Percentiles rank a stretch among this genome's conserved stretches.
phyloP scores from a whole-genome alignment of 2,113 vertebrate species.

The Xiphophorus maculatus region DNA sequence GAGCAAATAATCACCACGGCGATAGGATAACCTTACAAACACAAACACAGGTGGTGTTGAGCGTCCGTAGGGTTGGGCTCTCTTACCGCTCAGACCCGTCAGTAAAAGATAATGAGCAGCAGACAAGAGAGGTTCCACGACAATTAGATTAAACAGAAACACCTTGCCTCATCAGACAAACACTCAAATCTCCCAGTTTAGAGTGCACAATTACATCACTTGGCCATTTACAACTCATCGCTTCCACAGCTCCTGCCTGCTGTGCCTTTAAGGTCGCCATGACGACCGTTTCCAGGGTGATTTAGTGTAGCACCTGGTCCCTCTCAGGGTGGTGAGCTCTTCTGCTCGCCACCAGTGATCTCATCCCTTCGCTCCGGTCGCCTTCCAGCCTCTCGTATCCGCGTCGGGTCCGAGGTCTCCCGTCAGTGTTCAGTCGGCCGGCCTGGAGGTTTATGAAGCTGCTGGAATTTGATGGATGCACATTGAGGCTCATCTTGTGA shows the following conservation, averaged over 20 bases:
- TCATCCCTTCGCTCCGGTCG: constrained; percentile 56
- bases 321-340: constrained; percentile 72
- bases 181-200: not conserved
- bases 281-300: constrained; percentile 76
- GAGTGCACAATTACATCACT: constrained; percentile 27
- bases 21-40: constrained; percentile 28
- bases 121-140: not conserved
- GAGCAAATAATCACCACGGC: not conserved
- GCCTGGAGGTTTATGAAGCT: constrained; percentile 21
- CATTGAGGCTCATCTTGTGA: not conserved
- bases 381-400: constrained; percentile 7
- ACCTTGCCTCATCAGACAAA: constrained; percentile 10
- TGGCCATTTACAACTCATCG: constrained; percentile 13
- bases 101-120: not conserved
- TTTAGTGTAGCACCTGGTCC: constrained; percentile 76
- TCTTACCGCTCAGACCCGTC: not conserved
- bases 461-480: not conserved
- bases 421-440: constrained; percentile 14
- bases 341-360: constrained; percentile 67
- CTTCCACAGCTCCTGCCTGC: constrained; percentile 11
- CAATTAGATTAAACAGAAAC: constrained; percentile 56
- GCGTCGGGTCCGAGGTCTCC: constrained; percentile 38
- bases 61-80: not conserved
- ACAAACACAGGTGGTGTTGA: constrained; percentile 1
- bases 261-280: constrained; percentile 78